These are phyloP conservation scores for Ganaspis sp. DNA, from an alignment of 1,140 invertebrate genomes.

Conservation along the genomic window DNA sequence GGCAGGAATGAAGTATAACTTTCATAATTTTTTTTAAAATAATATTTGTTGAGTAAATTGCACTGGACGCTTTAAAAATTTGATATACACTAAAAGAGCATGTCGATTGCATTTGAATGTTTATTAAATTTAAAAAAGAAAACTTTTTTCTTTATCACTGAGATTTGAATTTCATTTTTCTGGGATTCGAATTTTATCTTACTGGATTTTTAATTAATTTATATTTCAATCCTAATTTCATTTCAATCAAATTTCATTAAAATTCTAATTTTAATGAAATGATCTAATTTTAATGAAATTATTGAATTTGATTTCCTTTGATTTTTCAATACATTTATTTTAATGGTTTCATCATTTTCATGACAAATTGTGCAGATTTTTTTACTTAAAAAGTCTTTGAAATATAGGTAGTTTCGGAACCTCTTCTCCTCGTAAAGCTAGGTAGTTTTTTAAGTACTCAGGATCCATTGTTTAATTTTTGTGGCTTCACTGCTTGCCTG, in stretches of 20 bases:
- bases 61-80: background rate
- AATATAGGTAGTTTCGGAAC: background rate
- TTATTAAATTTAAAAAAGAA: background rate
- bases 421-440: background rate
- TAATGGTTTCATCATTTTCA: background rate
- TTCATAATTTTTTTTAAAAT: background rate
- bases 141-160: background rate
- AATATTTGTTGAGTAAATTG: background rate
- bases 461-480: background rate
- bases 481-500: conserved; percentile 43
- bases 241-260: no score
- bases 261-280: no score
- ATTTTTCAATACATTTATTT: no score
- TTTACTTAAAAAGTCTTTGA: background rate
- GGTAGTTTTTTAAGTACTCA: background rate
- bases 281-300: no score
- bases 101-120: background rate
- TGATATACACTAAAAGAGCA: background rate
- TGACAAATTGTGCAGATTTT: background rate
- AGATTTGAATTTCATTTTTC: no score
- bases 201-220: no score
- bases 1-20: background rate
- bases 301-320: no score
- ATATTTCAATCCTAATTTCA: no score
- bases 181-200: no score